phyloP scores from a whole-genome alignment of 2,113 vertebrate genomes.

The Neoarius graeffei region DNA sequence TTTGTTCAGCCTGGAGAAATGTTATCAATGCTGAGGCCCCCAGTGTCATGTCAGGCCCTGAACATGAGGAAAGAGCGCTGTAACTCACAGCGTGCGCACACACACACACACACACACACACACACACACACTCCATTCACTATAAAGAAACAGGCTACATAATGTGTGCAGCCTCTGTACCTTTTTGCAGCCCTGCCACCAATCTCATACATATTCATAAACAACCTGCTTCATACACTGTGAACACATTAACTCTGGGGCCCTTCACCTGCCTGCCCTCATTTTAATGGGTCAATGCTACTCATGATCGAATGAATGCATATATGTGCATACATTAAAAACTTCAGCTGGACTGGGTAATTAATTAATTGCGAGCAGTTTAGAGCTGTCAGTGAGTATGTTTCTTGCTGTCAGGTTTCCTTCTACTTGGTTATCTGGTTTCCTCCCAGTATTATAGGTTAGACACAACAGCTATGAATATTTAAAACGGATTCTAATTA shows the following conservation, averaged over 20 bases:
- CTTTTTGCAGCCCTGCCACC: conserved; percentile 62
- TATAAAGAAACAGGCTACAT: conserved; percentile 47
- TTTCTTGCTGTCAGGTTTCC: conserved; percentile 70
- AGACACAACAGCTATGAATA: conserved; percentile 71
- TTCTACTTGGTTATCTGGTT: conserved; percentile 63
- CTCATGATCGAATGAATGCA: conserved; percentile 44
- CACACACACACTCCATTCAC: conserved; percentile 33
- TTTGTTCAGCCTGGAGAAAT: conserved; percentile 31
- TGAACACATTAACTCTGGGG: conserved; percentile 67
- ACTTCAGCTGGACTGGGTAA: conserved; percentile 50
- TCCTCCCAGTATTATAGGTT: conserved; percentile 66
- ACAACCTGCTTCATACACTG: conserved; percentile 60
- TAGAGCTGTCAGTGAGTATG: conserved; percentile 69
- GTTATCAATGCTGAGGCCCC: conserved; percentile 25
- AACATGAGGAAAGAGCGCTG: conserved; percentile 26
- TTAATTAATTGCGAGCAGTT: conserved; percentile 73
- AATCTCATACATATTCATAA: conserved; percentile 72
- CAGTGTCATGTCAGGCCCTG: conserved; percentile 18
- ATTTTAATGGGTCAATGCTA: conserved; percentile 44
- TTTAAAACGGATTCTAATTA: conserved; percentile 79
- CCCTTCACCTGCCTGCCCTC: conserved; percentile 55
- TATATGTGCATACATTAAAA: conserved; percentile 48
- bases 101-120: conserved; percentile 15
- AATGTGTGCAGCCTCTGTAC: conserved; percentile 63
- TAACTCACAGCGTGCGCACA: conserved; percentile 1